Evolutionary conservation across 53 echinoderm and acorn worm genomes (phyloP).

Genomic region (Antedon mediterranea): DNA sequence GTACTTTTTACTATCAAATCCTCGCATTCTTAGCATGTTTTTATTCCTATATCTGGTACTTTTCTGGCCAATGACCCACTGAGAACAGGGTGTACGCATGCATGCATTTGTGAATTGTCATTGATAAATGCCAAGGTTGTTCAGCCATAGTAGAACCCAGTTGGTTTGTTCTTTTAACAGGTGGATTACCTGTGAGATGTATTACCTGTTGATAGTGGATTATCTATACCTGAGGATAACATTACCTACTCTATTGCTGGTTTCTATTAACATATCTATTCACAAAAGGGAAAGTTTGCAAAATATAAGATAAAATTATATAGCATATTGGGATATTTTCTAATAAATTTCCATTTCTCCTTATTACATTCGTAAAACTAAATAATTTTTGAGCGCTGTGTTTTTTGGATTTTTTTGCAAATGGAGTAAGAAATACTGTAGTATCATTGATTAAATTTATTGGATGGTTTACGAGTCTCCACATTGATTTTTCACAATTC

Average conservation of each 20-base stretch:
- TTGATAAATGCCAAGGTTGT: neutral
- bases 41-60: neutral
- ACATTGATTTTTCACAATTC: no score
- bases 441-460: no score
- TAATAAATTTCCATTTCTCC: no score
- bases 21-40: neutral
- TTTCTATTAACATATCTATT: no score
- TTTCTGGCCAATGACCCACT: neutral
- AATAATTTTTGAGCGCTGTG: no score
- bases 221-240: neutral
- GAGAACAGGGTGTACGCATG: neutral
- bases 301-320: no score
- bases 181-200: neutral
- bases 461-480: no score
- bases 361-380: no score
- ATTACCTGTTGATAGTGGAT: neutral
- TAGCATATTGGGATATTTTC: no score
- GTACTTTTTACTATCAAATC: neutral
- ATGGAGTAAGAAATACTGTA: no score
- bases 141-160: neutral
- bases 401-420: no score
- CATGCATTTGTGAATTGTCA: neutral
- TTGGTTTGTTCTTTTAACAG: neutral
- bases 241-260: neutral
- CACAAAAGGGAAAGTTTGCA: no score